Evolutionary conservation across 2,888 invertebrate genomes (phyloP).

Genomic region (Aspidiotus destructor): DNA sequence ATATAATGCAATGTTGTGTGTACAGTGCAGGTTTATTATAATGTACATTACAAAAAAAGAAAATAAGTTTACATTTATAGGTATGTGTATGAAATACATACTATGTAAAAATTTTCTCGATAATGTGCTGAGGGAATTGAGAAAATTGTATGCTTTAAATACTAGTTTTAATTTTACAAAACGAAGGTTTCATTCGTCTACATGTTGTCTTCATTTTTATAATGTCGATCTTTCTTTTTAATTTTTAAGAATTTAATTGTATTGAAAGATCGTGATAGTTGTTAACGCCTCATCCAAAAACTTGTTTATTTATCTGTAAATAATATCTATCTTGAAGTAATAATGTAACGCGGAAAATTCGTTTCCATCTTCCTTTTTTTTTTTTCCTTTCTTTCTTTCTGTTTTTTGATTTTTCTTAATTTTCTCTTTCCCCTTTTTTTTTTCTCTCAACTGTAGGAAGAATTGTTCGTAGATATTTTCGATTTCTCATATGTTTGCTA

Average conservation of each 20-base stretch:
- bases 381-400: not conserved
- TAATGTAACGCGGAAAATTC: not conserved
- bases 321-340: not conserved
- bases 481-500: not conserved
- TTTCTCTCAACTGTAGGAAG: not conserved
- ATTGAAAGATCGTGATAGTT: not conserved
- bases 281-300: conserved; percentile 2
- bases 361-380: not conserved
- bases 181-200: not conserved
- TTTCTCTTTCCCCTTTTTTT: conserved; percentile 22
- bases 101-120: too few relatives aligned
- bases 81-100: too few relatives aligned
- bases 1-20: not conserved
- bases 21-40: not conserved
- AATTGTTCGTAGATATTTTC: too few relatives aligned
- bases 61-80: too few relatives aligned
- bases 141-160: not conserved
- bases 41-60: too few relatives aligned
- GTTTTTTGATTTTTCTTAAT: not conserved
- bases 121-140: too few relatives aligned
- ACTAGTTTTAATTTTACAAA: too few relatives aligned
- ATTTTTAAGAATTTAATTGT: not conserved
- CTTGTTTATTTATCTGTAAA: not conserved
- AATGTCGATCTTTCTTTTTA: not conserved
- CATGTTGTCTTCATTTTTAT: not conserved